Evolutionary conservation across 35 echinoderm and acorn worm genomes (phyloP), one percentile per base, ranked within the genome.

Genomic region (Anneissia japonica): DNA sequence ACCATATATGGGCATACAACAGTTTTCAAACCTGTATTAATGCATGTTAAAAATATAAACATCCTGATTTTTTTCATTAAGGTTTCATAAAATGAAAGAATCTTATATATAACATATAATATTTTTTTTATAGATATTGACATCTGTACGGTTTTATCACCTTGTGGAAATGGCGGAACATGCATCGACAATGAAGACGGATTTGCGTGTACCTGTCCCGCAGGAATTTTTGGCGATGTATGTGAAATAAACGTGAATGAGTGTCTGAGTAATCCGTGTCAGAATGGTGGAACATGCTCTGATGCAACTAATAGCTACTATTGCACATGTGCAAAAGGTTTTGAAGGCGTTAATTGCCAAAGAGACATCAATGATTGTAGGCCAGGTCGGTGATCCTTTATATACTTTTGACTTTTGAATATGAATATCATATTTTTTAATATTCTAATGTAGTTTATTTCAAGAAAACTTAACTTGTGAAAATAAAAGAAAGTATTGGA

Each of bases 171-270:
- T 74, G 74, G 80, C 12, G 85, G 79, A 0, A 77, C 72, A 5
- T 92, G 90, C 29, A 37, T 86, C 6, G 87, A 89, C 35, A 83
- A 82, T 26, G 29, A 76, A 23, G 45, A 85, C 30, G 36, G 74
- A 37, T 89, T 85, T 30, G 72, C 32, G 12, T 93, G 92, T 34
- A 30, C 78, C 30, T 93, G 87, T 39, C 74, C 74, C 31, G 34
- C 75, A 39, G 92, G 92, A 4, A 85, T 89, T 86, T 83, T 55
- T 21, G 92, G 92, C 26, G 82, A 89, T 4, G 33, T 73, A 64
- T 93, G 92, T 38, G 87, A 89, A 51, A 74, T 93, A 9, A 93
- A 93, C 77, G 38, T 89, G 13, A 86, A 81, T 29, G 87, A 93
- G 82, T 93, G 92, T 72, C 87, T 87, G 5, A 86, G 77, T 0